phyloP scores from a whole-genome alignment of 2,888 invertebrate genomes.

The Diogma glabrata region DNA sequence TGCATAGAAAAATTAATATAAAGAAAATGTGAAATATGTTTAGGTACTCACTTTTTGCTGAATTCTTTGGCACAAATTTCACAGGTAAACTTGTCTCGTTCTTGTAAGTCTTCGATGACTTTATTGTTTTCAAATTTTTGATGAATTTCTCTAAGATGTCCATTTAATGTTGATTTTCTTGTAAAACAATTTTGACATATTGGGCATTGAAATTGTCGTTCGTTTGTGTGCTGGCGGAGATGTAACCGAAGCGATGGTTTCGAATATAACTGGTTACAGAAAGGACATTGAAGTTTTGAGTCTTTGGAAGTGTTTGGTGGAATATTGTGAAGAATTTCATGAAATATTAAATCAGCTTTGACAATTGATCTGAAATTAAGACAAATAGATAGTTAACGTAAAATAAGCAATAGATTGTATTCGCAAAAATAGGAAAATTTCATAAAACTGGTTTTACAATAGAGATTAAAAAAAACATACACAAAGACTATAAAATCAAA shows the following conservation, averaged over 20 bases:
- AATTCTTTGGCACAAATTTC: conserved; percentile 39
- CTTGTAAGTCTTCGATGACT: conserved; percentile 22
- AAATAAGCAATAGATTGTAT: no score
- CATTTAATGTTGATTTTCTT: conserved; percentile 49
- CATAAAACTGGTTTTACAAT: no score
- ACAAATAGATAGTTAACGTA: no score
- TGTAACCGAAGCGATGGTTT: conserved; percentile 58
- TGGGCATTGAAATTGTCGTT: conserved; percentile 55
- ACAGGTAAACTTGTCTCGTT: conserved; percentile 23
- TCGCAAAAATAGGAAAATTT: no score
- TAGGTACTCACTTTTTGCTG: conserved; percentile 39
- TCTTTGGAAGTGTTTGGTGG: conserved; percentile 24
- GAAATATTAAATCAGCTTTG: conserved; percentile 60
- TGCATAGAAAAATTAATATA: no score
- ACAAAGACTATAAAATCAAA: no score
- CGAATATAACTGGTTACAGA: conserved; percentile 51
- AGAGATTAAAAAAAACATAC: no score
- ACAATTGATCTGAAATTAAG: conserved; percentile 39
- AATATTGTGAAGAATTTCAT: conserved; percentile 51
- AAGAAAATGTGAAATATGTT: no score
- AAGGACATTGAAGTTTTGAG: conserved; percentile 50
- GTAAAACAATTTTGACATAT: conserved; percentile 53
- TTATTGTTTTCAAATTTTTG: no score
- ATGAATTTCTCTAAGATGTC: conserved; percentile 47
- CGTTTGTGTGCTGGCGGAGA: conserved; percentile 60